Evolutionary conservation across 2,113 vertebrate species (phyloP).

Genomic region (Lepus timidus): DNA sequence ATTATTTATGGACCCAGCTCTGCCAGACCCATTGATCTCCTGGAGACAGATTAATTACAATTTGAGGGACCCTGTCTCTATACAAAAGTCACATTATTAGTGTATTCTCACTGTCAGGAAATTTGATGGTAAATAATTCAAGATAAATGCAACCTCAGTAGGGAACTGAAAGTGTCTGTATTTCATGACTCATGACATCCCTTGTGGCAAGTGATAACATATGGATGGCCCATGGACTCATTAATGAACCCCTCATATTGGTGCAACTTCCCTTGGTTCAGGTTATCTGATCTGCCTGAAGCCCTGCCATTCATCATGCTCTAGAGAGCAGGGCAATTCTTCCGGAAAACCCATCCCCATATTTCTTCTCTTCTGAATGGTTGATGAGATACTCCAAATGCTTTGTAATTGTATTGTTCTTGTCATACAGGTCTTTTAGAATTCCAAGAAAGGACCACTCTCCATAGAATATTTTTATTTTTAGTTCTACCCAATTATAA

Average conservation of each 20-base stretch:
- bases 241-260: constrained; percentile 3
- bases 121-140: constrained; percentile 78
- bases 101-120: constrained; percentile 53
- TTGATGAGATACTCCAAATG: neutral
- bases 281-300: constrained; percentile 16
- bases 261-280: neutral
- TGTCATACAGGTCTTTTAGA: neutral
- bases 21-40: constrained; percentile 24
- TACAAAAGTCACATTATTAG: constrained; percentile 45
- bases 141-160: constrained; percentile 24
- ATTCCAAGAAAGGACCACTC: neutral
- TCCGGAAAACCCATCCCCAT: neutral
- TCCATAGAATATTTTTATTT: neutral
- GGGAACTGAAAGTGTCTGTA: constrained; percentile 29
- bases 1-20: constrained; percentile 56
- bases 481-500: neutral
- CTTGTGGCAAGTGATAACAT: neutral
- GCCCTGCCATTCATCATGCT: constrained; percentile 12
- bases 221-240: neutral
- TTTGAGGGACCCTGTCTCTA: neutral
- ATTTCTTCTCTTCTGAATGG: constrained; percentile 15
- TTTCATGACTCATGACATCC: constrained; percentile 51
- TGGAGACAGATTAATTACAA: constrained; percentile 67
- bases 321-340: neutral
- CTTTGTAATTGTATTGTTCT: neutral